phyloP scores from a whole-genome alignment of 1,140 invertebrate genomes.

The Telenomus remus region DNA sequence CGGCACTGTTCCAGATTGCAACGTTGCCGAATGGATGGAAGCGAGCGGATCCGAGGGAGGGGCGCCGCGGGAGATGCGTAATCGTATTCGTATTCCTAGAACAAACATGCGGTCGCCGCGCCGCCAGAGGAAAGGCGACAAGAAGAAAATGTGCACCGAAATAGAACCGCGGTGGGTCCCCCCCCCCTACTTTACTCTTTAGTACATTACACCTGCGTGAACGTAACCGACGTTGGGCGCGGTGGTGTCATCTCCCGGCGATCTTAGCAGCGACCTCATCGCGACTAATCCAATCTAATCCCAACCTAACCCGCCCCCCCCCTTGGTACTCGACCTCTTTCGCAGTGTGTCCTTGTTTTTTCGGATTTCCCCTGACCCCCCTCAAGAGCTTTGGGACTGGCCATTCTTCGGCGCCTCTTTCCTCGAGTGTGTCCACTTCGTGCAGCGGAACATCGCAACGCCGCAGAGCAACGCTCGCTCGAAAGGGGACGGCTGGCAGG shows the following conservation, averaged over 20 bases:
- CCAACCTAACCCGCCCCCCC: slow-evolving; percentile 58
- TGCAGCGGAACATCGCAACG: slow-evolving; percentile 49
- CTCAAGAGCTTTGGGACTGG: slow-evolving; percentile 25
- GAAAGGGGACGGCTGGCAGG: slow-evolving; percentile 31
- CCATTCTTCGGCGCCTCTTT: slow-evolving; percentile 40
- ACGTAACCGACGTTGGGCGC: slow-evolving; percentile 62
- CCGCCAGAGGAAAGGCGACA: slow-evolving; percentile 13
- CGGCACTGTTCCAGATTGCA: slow-evolving; percentile 57
- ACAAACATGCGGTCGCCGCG: slow-evolving; percentile 53
- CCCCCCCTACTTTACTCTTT: too few relatives aligned
- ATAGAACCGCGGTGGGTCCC: slow-evolving; percentile 27
- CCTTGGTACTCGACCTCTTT: slow-evolving; percentile 32
- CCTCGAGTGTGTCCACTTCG: slow-evolving; percentile 68
- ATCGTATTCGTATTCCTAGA: slow-evolving; percentile 62
- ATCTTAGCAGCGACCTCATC: slow-evolving; percentile 65
- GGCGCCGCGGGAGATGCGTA: slow-evolving; percentile 42
- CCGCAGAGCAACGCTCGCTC: slow-evolving; percentile 46
- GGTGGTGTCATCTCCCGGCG: slow-evolving; percentile 73
- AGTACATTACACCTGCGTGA: slow-evolving; percentile 68
- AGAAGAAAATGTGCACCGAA: slow-evolving; percentile 23
- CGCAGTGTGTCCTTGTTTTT: slow-evolving; percentile 11
- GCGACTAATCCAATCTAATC: slow-evolving; percentile 65
- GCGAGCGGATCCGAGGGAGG: slow-evolving; percentile 27
- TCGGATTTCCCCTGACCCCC: slow-evolving; percentile 13
- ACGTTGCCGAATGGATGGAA: slow-evolving; percentile 60